These are phyloP conservation scores for Branchellion lobata DNA, from an alignment of 2,888 invertebrate genomes.

Conservation along the genomic window DNA sequence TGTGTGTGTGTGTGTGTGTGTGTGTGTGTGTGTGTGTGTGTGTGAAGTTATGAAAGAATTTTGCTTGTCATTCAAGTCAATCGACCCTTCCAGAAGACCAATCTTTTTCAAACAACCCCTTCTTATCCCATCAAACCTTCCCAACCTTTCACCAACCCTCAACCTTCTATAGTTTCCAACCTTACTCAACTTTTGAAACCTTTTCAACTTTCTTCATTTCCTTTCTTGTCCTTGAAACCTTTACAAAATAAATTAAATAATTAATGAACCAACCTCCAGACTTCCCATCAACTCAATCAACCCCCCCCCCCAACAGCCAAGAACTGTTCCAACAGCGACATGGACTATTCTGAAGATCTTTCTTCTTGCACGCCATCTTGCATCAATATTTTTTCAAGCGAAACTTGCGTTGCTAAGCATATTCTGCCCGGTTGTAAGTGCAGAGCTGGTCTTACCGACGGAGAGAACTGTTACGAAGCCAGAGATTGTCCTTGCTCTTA, in stretches of 20 bases:
- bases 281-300: too few relatives aligned
- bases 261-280: neutral
- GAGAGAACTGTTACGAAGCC: conserved; percentile 30
- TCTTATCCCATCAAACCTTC: too few relatives aligned
- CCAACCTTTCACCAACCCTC: too few relatives aligned
- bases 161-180: too few relatives aligned
- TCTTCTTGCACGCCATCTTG: conserved; percentile 31
- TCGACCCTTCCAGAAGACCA: too few relatives aligned
- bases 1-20: neutral
- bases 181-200: too few relatives aligned
- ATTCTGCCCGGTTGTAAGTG: conserved; percentile 26
- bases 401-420: neutral
- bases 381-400: conserved; percentile 4
- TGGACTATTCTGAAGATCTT: conserved; percentile 26
- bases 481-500: conserved; percentile 29
- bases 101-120: too few relatives aligned
- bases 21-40: too few relatives aligned
- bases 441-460: conserved; percentile 23
- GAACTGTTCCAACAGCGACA: conserved; percentile 3
- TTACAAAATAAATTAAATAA: neutral
- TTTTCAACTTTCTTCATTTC: neutral
- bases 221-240: neutral
- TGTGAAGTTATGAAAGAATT: too few relatives aligned
- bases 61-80: too few relatives aligned
- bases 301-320: neutral